phyloP scores from a whole-genome alignment of 2,888 invertebrate genomes.

The Heliconius hortense region DNA sequence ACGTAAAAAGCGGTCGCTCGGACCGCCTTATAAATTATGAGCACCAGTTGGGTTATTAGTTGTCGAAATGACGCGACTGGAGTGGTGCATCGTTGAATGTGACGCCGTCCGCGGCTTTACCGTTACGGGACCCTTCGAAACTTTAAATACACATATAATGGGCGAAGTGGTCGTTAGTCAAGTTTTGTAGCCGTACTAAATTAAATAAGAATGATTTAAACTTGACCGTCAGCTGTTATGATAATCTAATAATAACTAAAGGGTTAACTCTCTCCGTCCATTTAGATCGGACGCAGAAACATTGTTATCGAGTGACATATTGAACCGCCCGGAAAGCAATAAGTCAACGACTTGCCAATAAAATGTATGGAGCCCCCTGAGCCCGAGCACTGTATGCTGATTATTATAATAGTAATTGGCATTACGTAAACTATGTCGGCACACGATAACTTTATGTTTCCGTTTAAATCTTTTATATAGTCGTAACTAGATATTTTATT shows the following conservation, averaged over 20 bases:
- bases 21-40: slow-evolving; percentile 74
- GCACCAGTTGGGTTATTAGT: slow-evolving; percentile 68
- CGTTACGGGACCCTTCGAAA: slow-evolving; percentile 66
- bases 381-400: slow-evolving; percentile 51
- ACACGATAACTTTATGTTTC: slow-evolving; percentile 25
- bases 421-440: slow-evolving; percentile 44
- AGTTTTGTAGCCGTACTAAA: slow-evolving; percentile 49
- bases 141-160: slow-evolving; percentile 57
- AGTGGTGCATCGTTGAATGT: slow-evolving; percentile 54
- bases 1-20: slow-evolving; percentile 76
- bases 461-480: neutral
- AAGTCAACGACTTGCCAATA: slow-evolving; percentile 66
- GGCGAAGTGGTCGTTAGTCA: slow-evolving; percentile 66
- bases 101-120: slow-evolving; percentile 62
- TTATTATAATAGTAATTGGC: slow-evolving; percentile 46
- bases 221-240: slow-evolving; percentile 10
- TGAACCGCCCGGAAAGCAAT: slow-evolving; percentile 65
- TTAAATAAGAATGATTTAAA: slow-evolving; percentile 5
- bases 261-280: slow-evolving; percentile 38
- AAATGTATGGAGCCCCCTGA: slow-evolving; percentile 63
- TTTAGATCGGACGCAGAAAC: slow-evolving; percentile 61
- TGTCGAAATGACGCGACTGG: slow-evolving; percentile 66
- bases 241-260: slow-evolving; percentile 45
- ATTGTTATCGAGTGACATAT: slow-evolving; percentile 66
- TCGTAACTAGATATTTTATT: neutral